A percentile compares a stretch with the other conserved stretches of the same genome.
phyloP scores from a whole-genome alignment of 1,140 invertebrate species.

The Anastrepha ludens region DNA sequence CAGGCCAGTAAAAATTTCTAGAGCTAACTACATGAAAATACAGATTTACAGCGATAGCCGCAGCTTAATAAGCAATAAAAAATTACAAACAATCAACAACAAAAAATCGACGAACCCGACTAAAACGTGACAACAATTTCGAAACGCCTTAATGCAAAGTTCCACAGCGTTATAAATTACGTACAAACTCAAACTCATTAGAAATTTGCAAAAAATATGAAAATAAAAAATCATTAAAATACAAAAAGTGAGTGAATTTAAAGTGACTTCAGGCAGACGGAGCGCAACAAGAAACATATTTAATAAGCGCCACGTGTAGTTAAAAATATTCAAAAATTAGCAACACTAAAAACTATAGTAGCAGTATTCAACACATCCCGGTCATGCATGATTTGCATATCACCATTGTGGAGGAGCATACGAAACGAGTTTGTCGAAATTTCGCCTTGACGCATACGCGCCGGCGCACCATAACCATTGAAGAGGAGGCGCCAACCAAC shows the following conservation, averaged over 20 bases:
- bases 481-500: conserved; percentile 29
- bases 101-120: not conserved
- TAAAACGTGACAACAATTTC: conserved; percentile 36
- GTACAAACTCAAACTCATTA: not conserved
- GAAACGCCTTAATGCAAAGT: not conserved
- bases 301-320: not conserved
- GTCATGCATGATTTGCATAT: conserved; percentile 58
- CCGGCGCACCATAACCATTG: conserved; percentile 56
- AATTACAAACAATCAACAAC: not conserved
- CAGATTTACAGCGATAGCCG: no score
- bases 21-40: no score
- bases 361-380: not conserved
- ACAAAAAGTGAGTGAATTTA: not conserved
- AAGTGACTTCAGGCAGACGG: not conserved
- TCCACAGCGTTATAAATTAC: not conserved
- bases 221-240: not conserved
- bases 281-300: not conserved
- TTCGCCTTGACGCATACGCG: conserved; percentile 55
- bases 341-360: not conserved
- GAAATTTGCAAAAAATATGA: not conserved
- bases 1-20: no score
- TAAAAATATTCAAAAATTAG: not conserved
- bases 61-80: conserved; percentile 12
- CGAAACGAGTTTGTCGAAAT: conserved; percentile 57
- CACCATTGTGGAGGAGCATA: conserved; percentile 57